Base-by-base conservation (phyloP, 2,888 invertebrate genomes). In the Cenopis cana region DNA sequence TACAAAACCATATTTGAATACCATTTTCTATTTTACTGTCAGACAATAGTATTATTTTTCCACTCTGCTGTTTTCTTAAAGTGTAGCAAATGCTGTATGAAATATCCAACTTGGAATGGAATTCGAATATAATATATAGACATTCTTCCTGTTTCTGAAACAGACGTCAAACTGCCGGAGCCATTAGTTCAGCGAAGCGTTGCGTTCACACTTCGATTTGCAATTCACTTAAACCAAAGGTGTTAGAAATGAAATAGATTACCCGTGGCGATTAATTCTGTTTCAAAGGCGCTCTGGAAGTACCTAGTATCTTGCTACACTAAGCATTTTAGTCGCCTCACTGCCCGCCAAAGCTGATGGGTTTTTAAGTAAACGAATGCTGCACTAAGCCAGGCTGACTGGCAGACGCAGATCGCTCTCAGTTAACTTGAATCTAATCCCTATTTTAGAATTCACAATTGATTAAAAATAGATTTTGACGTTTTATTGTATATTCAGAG, bases 301-400 rank as follows among this genome's bases (percentile, higher is more conserved):
- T 50, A 14, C 24, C 24, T 24, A 36, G 62, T 20, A 52, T 17
- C 20, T 64, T 20, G 36, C 33, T 61, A 54, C 18, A 66, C 65
- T 46, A 56, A 66, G 65, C 65, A 54, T 66, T 66, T 46, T 66
- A 66, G 29, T 24, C 46, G 55, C 54, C 33, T 41, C 41, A 56
- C n/a, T 56, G 65, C 54, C 2, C 64, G 55, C 38, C 41, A 66
- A 66, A 66, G 65, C 65, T 66, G 56, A 66, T 54, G 65, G 56
- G 65, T 66, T 55, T 65, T 56, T 66, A 66, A 66, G 54, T 66
- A 56, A 64, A 66, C 65, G 65, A 66, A 66, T 33, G 55, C 65
- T 41, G 65, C 65, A 55, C 65, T 66, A 66, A 66, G 65, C 55
- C 12, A 38, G 20, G 20, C 52, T 36, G 54, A 64, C 38, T 54